These are phyloP conservation scores for Hafferia zeledoni DNA, from an alignment of 2,797 vertebrate genomes.

Conservation along the genomic window DNA sequence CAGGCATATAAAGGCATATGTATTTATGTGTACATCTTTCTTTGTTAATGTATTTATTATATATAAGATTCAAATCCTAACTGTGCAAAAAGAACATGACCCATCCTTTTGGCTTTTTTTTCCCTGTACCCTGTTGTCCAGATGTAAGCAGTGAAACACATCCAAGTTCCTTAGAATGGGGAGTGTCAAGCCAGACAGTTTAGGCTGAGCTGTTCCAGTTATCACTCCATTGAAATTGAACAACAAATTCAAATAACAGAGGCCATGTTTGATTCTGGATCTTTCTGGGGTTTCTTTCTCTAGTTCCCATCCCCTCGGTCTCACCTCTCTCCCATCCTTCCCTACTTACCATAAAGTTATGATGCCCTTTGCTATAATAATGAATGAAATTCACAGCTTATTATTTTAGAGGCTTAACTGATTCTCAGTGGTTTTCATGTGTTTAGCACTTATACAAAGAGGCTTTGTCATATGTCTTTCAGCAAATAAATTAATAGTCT, in stretches of 20 bases:
- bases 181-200: background rate
- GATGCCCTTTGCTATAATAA: conserved; percentile 40
- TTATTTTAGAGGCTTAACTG: conserved; percentile 55
- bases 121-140: background rate
- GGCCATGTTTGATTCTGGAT: background rate
- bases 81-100: background rate
- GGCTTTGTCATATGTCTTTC: conserved; percentile 43
- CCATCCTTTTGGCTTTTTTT: background rate
- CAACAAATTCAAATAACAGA: conserved; percentile 46
- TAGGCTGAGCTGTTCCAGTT: conserved; percentile 38
- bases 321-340: conserved; percentile 21
- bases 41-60: background rate
- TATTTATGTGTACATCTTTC: background rate
- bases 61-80: background rate
- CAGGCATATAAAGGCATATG: background rate
- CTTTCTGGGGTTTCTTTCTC: background rate
- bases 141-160: conserved; percentile 41
- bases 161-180: conserved; percentile 1
- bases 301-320: background rate
- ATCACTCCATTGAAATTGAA: conserved; percentile 48
- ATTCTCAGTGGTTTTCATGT: conserved; percentile 38
- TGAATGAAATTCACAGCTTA: conserved; percentile 56
- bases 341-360: conserved; percentile 40
- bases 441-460: conserved; percentile 42
- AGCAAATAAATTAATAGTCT: conserved; percentile 31